These are phyloP conservation scores for Sisyra nigra DNA, from an alignment of 2,888 invertebrate species.

Conservation along the genomic window DNA sequence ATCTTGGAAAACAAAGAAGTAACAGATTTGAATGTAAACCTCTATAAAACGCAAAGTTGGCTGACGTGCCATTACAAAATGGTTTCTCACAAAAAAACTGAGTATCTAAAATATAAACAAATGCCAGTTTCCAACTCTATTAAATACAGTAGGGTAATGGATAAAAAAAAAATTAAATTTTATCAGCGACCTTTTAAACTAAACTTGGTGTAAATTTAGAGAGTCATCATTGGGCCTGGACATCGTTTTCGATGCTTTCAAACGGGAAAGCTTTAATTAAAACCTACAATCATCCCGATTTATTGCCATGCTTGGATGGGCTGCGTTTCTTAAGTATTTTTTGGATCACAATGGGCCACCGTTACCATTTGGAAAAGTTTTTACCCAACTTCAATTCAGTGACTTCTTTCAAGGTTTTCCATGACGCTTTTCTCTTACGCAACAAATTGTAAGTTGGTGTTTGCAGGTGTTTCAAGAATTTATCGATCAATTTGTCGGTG, in stretches of 20 bases:
- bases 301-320: constrained; percentile 26
- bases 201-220: no score
- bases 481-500: neutral
- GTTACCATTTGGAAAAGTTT: constrained; percentile 5
- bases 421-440: no score
- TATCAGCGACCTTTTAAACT: no score
- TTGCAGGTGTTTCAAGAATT: neutral
- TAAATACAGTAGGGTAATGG: no score
- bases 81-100: no score
- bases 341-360: constrained; percentile 27
- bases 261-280: constrained; percentile 24
- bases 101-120: no score
- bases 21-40: no score
- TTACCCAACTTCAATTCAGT: constrained; percentile 19
- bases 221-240: neutral
- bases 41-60: no score
- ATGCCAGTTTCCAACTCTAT: no score
- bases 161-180: no score
- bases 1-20: no score
- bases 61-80: no score
- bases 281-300: constrained; percentile 20
- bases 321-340: constrained; percentile 27
- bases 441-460: neutral
- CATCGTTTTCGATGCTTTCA: constrained; percentile 24
- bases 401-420: neutral